Percentiles rank a stretch among this genome's conserved stretches.
Evolutionary conservation across 2,888 invertebrate species (phyloP).

Genomic region (Pristionchus mayeri): DNA sequence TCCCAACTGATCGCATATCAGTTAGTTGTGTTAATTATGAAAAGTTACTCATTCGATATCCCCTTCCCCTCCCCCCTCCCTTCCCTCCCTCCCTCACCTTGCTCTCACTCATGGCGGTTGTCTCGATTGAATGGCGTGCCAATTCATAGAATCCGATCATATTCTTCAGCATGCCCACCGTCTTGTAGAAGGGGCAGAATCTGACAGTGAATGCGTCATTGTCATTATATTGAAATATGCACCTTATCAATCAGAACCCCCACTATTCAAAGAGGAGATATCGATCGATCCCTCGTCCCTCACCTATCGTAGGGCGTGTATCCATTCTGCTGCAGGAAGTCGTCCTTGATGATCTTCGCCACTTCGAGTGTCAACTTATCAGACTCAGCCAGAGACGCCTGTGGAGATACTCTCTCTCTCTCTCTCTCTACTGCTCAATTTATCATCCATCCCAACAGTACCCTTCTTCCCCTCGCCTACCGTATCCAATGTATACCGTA

Average conservation of each 20-base stretch:
- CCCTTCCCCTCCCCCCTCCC: neutral
- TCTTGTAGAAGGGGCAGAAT: constrained; percentile 99
- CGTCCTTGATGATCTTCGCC: constrained; percentile 87
- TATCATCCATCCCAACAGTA: constrained; percentile 97
- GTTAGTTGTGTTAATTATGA: too few species aligned
- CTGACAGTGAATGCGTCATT: constrained; percentile 76
- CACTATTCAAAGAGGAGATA: too few species aligned
- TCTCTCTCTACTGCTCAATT: constrained; percentile 99
- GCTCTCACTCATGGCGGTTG: constrained; percentile 97
- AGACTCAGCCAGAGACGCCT: constrained; percentile 89
- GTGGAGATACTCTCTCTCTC: too few species aligned
- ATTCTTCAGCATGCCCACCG: constrained; percentile 98
- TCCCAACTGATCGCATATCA: too few species aligned
- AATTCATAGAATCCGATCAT: constrained; percentile 98
- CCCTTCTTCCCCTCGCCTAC: constrained; percentile 80
- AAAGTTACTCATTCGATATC: too few species aligned
- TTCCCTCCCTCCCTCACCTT: constrained; percentile 79
- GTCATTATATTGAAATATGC: neutral
- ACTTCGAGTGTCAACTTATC: constrained; percentile 99
- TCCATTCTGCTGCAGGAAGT: constrained; percentile 99
- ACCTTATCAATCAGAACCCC: too few species aligned
- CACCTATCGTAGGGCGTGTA: constrained; percentile 77
- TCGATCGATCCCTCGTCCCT: neutral
- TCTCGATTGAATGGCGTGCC: constrained; percentile 96
- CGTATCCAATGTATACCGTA: constrained; percentile 4